Conservation (phyloP, 2,888 invertebrate genomes). For the Epirrita christyi region DNA sequence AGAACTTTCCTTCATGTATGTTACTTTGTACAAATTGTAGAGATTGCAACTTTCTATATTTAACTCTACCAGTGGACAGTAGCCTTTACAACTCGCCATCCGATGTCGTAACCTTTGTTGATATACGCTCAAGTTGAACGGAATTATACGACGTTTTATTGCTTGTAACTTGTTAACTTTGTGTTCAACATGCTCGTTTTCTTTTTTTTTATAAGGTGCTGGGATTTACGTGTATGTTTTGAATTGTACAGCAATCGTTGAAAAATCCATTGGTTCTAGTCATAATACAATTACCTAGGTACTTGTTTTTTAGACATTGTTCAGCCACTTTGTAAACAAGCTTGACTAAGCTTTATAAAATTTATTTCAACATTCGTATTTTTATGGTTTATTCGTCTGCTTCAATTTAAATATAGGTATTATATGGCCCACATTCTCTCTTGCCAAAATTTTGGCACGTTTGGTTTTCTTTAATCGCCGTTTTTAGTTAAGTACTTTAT, state of each 20-base stretch:
- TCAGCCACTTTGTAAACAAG: not conserved
- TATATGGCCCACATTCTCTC: not conserved
- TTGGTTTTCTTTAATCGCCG: not conserved
- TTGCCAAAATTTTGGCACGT: not conserved
- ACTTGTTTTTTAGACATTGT: not conserved
- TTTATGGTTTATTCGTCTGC: not conserved
- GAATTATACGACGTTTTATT: conserved; percentile 26
- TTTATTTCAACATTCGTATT: too few relatives aligned
- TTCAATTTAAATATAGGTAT: too few relatives aligned
- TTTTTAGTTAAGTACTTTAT: not conserved
- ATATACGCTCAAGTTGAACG: conserved; percentile 21
- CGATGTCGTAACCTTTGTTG: conserved; percentile 32
- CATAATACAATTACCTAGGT: conserved; percentile 23
- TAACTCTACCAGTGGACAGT: not conserved
- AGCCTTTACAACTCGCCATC: conserved; percentile 8
- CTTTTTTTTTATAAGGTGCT: conserved; percentile 26
- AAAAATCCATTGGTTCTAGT: conserved; percentile 5
- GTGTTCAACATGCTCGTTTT: conserved; percentile 33
- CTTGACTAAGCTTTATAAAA: too few relatives aligned
- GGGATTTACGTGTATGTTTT: conserved; percentile 7
- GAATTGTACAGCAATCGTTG: conserved; percentile 5
- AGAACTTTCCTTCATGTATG: too few relatives aligned
- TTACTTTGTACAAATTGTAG: not conserved
- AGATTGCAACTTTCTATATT: not conserved
- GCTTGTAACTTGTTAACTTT: conserved; percentile 45